Conservation (phyloP, 2,797 vertebrate species). For the Pseudochirops corinnae region DNA sequence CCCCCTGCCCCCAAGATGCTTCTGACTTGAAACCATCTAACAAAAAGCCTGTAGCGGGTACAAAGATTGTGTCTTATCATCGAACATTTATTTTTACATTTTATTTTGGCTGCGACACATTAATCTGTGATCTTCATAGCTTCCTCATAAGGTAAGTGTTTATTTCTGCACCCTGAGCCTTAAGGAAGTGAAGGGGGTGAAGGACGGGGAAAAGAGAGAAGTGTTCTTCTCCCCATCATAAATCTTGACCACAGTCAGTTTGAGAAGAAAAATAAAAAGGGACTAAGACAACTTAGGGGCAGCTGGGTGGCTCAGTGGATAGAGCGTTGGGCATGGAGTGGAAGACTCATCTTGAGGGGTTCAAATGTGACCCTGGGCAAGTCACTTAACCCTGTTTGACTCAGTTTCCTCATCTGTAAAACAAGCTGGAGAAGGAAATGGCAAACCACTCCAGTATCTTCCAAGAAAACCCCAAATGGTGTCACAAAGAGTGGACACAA, state of each 20-base stretch:
- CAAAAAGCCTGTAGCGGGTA: conserved; percentile 50
- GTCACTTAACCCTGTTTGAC: background rate
- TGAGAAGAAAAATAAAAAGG: conserved; percentile 29
- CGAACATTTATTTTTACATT: conserved; percentile 51
- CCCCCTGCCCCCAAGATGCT: conserved; percentile 52
- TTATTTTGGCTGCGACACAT: conserved; percentile 40
- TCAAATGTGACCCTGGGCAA: background rate
- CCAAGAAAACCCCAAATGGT: background rate
- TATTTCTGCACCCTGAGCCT: conserved; percentile 11
- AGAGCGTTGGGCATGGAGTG: background rate
- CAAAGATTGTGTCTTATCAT: conserved; percentile 55
- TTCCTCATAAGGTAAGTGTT: conserved; percentile 42
- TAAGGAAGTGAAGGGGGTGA: conserved; percentile 33
- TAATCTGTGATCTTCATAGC: conserved; percentile 56
- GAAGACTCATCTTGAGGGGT: background rate
- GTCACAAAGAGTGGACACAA: background rate
- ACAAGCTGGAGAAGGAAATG: background rate
- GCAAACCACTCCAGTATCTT: background rate
- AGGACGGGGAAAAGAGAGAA: background rate
- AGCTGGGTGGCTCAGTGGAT: background rate
- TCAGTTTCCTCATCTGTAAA: conserved; percentile 41
- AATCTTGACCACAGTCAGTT: background rate
- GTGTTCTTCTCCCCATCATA: background rate
- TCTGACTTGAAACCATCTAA: conserved; percentile 62
- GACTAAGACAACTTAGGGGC: background rate